Evolutionary conservation across 53 echinoderm and acorn worm genomes (phyloP), one percentile per base, ranked within the genome.

Genomic region (Patiria pectinifera): DNA sequence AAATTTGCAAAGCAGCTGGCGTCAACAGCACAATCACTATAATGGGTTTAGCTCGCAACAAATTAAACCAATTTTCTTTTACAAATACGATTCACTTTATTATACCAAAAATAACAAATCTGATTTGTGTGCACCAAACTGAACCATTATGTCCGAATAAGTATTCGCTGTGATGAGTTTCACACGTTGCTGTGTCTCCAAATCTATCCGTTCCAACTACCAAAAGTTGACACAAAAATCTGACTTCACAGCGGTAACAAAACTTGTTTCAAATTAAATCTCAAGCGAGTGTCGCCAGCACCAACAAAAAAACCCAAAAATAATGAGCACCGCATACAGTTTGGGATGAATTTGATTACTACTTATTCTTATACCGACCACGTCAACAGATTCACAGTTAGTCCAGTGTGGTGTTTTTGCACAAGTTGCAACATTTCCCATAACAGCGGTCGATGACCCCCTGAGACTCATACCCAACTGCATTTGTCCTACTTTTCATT

Each of bases 361-460:
- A 53, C n/a, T 59, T 21, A 12, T 83, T 25, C 24, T 35, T 35
- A 35, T 35, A 35, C 48, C 43, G 85, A 60, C 85, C 85, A 85
- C 85, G 85, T 85, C 70, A 18, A 85, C 85, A 70, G 62, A 66
- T 66, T 63, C 26, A 7, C 69, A 71, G 16, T 63, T 61, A 24
- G 43, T 44, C 77, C 11, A 35, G 6, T 70, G 44, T 59, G 71
- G 23, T 4, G 46, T 4, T 70, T 85, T 60, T 85, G 85, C 85
- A 43, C 71, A 61, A 70, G 4, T 85, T 69, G 85, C 85, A 85
- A 85, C 69, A 85, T 85, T 85, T 69, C n/a, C 35, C 35, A 1
- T 35, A 35, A 35, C 24, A 14, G 19, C n/a, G 86, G 86, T 86
- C 86, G 45, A 6, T 72, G 86, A 86, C 86, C 86, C 69, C 25